Percentiles rank a stretch among this genome's conserved stretches.
These are phyloP conservation scores for Matsumyia berberina DNA, from an alignment of 2,888 invertebrate species.

Conservation along the genomic window DNA sequence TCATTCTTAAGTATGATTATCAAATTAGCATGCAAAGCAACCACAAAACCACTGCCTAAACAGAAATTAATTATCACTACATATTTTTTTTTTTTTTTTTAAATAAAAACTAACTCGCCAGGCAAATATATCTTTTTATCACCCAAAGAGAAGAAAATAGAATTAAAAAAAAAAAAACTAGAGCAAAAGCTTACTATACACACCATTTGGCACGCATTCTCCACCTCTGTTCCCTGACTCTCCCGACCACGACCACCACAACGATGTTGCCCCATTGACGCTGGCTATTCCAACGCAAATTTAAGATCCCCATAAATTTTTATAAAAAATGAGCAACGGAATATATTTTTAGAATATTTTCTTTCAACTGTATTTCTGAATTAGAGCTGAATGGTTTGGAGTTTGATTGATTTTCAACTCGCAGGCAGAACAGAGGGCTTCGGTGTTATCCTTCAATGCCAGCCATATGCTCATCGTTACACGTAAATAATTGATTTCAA, in stretches of 20 bases:
- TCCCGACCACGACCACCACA: slow-evolving; percentile 37
- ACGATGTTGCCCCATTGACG: slow-evolving; percentile 41
- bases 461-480: not conserved
- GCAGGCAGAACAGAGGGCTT: not conserved
- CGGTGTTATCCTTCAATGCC: not conserved
- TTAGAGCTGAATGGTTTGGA: not conserved
- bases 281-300: slow-evolving; percentile 18
- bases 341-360: slow-evolving; percentile 51
- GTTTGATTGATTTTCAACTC: slow-evolving; percentile 31
- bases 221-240: slow-evolving; percentile 6
- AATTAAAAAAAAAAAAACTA: slow-evolving; percentile 19
- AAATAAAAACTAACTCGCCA: slow-evolving; percentile 12
- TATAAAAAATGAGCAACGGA: slow-evolving; percentile 18
- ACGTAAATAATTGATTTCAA: slow-evolving; percentile 38
- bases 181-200: slow-evolving; percentile 42
- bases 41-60: slow-evolving; percentile 1
- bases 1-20: slow-evolving; percentile 15
- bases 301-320: slow-evolving; percentile 31
- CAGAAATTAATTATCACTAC: not conserved
- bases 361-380: slow-evolving; percentile 8
- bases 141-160: slow-evolving; percentile 27
- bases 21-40: not conserved
- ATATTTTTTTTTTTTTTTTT: slow-evolving; percentile 3
- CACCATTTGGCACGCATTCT: slow-evolving; percentile 34
- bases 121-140: slow-evolving; percentile 27